These are phyloP conservation scores for Orchesellides sinensis DNA, from an alignment of 2,888 invertebrate genomes.

Conservation along the genomic window DNA sequence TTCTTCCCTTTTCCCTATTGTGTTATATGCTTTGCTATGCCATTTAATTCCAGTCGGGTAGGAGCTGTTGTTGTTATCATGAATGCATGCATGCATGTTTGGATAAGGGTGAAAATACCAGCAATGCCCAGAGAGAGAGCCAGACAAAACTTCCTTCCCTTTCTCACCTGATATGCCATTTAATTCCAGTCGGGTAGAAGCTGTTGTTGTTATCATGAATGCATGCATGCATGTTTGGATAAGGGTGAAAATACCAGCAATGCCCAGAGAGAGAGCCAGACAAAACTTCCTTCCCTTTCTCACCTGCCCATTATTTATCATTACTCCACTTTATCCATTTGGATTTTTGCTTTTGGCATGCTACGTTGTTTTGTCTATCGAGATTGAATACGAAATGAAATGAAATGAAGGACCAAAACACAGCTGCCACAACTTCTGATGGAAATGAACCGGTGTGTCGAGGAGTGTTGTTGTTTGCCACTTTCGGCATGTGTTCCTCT, in stretches of 20 bases:
- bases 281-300: slow-evolving; percentile 25
- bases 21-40: neutral
- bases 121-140: no score
- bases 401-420: slow-evolving; percentile 40
- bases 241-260: slow-evolving; percentile 23
- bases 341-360: neutral
- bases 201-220: neutral
- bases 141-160: slow-evolving; percentile 29
- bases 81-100: neutral
- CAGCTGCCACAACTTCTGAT: slow-evolving; percentile 22
- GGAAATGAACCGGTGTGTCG: slow-evolving; percentile 47
- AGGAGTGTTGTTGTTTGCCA: slow-evolving; percentile 20
- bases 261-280: slow-evolving; percentile 32
- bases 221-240: neutral
- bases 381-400: slow-evolving; percentile 12
- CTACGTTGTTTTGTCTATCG: neutral
- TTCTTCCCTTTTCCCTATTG: slow-evolving; percentile 16
- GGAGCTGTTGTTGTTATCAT: neutral
- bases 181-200: neutral
- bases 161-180: slow-evolving; percentile 27
- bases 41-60: slow-evolving; percentile 26
- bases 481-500: slow-evolving; percentile 30
- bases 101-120: slow-evolving; percentile 1
- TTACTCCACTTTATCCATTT: slow-evolving; percentile 28
- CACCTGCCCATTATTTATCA: slow-evolving; percentile 33